Conservation (phyloP, 2,113 vertebrate genomes). For the Rallus limicola region DNA sequence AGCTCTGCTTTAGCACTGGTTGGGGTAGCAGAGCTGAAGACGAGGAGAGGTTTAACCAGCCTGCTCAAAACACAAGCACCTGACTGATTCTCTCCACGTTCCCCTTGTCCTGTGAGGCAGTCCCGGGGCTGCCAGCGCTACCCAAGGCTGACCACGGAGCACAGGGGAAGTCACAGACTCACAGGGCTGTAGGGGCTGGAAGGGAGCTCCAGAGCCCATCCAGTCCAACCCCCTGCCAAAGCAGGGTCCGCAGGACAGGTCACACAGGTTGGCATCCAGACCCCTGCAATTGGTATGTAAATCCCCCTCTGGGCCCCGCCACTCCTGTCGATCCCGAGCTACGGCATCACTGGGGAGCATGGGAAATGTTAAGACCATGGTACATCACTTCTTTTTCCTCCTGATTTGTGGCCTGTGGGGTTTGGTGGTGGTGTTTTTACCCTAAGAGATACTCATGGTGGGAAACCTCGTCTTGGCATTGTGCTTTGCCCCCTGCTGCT, state of each 20-base stretch:
- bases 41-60: background rate
- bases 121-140: background rate
- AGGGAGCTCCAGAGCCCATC: too few species aligned
- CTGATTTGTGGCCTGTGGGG: too few species aligned
- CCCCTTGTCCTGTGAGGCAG: background rate
- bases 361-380: too few species aligned
- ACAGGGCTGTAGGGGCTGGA: too few species aligned
- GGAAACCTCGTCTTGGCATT: background rate
- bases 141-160: background rate
- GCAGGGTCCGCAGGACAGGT: too few species aligned
- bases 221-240: too few species aligned
- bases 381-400: background rate
- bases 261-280: too few species aligned
- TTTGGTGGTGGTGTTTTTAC: background rate
- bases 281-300: background rate
- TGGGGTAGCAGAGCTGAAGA: background rate
- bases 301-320: background rate
- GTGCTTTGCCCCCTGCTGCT: too few species aligned
- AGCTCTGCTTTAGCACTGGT: background rate
- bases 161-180: too few species aligned
- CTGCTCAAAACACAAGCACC: accelerated
- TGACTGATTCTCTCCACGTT: accelerated
- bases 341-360: too few species aligned
- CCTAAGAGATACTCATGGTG: background rate
- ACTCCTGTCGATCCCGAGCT: background rate